Base-by-base conservation (phyloP, 2,113 vertebrate species). In the Oxyura jamaicensis region DNA sequence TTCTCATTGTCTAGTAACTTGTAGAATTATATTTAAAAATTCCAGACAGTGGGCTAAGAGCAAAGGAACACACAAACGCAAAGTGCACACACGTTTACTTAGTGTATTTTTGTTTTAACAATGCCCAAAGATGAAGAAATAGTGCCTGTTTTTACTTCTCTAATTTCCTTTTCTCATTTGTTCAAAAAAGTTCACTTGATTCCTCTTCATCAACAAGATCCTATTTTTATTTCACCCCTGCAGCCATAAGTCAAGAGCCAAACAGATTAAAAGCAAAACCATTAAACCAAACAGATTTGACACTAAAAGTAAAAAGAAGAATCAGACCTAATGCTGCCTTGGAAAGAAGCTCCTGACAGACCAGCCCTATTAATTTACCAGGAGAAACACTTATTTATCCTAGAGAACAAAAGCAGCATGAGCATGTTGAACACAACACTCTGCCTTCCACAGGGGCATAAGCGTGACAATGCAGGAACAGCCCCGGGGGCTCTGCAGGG, bases 101-200 rank as follows among this genome's bases (percentile, higher is more conserved):
- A 2, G 31, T 46, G 8, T 36, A 46, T 42, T 88, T 83, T 75
- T 23, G 14, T 13, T 79, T 90, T 72, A 88, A 46, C 58, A 48
- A 11, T 80, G 58, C 76, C 93, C 83, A 87, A 87, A 97, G 75
- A 95, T 72, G 66, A 95, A 96, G 69, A 95, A 96, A 65, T 25
- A 66, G 39, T 83, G 48, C 65, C 69, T 71, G 7, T 6, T 91
- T 88, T 69, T 66, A 96, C 84, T 97, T 97, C 90, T 96, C 48
- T 85, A 91, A 88, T 96, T 92, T 85, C 50, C 59, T 92, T 94
- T 88, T 62, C 55, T 46, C 29, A 48, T 75, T 90, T 84, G 23
- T 77, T 72, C 39, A 83, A 42, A 46, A 46, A 63, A 6, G 13
- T 41, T 78, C 20, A 42, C 20, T 90, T 77, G 39, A 94, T 71